Percentiles rank a stretch among this genome's conserved stretches.
These are phyloP conservation scores for Verasper variegatus DNA, from an alignment of 2,113 vertebrate species.

Conservation along the genomic window DNA sequence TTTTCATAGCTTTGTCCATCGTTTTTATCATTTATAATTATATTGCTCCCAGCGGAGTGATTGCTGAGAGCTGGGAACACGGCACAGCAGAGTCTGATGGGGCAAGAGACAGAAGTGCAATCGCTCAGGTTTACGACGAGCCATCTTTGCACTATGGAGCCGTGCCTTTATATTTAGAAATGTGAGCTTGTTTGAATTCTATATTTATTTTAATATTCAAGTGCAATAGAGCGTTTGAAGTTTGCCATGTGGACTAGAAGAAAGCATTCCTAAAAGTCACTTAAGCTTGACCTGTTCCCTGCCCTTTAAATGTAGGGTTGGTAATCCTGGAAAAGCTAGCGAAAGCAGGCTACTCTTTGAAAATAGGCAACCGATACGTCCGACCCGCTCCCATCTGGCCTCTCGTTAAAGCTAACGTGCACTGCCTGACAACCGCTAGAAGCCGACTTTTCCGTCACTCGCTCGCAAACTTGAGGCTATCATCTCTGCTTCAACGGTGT, in stretches of 20 bases:
- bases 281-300: neutral
- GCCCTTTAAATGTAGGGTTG: neutral
- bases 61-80: neutral
- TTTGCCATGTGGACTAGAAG: neutral
- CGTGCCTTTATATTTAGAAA: neutral
- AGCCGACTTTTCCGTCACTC: no score
- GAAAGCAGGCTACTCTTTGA: neutral
- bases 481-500: neutral
- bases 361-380: no score
- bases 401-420: neutral
- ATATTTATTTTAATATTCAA: neutral
- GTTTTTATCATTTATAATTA: neutral
- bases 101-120: neutral
- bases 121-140: neutral
- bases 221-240: neutral
- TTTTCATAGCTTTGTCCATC: neutral
- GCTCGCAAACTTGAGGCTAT: neutral
- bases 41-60: neutral
- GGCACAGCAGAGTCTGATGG: neutral
- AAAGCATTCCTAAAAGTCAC: neutral
- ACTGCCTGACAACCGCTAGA: neutral
- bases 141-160: neutral
- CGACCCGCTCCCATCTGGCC: neutral
- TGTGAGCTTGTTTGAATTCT: neutral
- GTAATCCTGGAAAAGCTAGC: neutral